Conservation (phyloP, 2,797 vertebrate genomes). For the Lagorchestes hirsutus region DNA sequence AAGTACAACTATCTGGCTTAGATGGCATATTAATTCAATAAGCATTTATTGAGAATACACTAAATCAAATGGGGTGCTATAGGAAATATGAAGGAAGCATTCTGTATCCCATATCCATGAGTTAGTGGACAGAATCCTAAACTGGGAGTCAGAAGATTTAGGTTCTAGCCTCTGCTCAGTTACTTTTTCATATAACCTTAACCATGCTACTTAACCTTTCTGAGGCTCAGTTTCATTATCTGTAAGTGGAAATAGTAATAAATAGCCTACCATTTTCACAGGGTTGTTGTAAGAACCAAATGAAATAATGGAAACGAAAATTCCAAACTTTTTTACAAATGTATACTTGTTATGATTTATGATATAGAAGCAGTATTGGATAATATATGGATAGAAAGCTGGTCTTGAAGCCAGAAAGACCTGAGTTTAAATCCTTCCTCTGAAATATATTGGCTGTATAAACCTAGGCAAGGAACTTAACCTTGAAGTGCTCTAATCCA, state of each 20-base stretch:
- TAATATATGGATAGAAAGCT: background rate
- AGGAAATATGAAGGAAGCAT: background rate
- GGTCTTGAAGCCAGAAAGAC: background rate
- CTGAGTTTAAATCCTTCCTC: background rate
- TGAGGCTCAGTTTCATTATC: background rate
- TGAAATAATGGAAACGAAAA: background rate
- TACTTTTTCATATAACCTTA: background rate
- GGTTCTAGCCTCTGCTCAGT: background rate
- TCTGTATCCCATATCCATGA: background rate
- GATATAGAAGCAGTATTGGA: background rate
- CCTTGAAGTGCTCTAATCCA: background rate
- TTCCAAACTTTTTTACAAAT: background rate
- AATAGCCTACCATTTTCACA: background rate
- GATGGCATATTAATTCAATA: background rate
- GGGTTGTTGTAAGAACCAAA: background rate
- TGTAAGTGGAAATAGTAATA: background rate
- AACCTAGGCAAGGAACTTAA: background rate
- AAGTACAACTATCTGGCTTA: background rate
- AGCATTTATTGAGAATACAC: constrained; percentile 11
- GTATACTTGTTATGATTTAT: background rate
- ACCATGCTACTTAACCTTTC: background rate
- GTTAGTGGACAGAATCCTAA: background rate
- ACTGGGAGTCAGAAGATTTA: background rate
- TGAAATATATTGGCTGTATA: background rate
- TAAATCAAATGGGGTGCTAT: constrained; percentile 35